Percentiles rank a stretch among this genome's conserved stretches.
Evolutionary conservation across 1,140 invertebrate genomes (phyloP).

Genomic region (Sinonovacula constricta): DNA sequence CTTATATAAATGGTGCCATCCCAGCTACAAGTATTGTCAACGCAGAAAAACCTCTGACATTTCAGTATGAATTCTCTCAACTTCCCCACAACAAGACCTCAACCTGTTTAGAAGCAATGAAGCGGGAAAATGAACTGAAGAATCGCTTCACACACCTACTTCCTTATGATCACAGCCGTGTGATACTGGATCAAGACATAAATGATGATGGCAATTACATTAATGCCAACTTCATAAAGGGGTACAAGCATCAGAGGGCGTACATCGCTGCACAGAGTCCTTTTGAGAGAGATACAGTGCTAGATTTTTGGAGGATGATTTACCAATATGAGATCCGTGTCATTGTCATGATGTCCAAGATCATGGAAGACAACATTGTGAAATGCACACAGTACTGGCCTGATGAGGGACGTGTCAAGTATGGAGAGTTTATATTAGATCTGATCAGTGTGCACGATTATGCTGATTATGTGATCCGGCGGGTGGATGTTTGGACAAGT

Average conservation of each 20-base stretch:
- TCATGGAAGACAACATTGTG: slow-evolving; percentile 74
- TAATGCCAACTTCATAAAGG: slow-evolving; percentile 87
- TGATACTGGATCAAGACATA: slow-evolving; percentile 59
- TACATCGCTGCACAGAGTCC: slow-evolving; percentile 78
- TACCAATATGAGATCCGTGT: slow-evolving; percentile 68
- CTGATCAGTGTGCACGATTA: slow-evolving; percentile 61
- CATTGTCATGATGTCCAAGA: slow-evolving; percentile 73
- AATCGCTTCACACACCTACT: slow-evolving; percentile 76
- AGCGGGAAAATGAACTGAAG: slow-evolving; percentile 57
- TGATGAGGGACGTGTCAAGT: slow-evolving; percentile 54
- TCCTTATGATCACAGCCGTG: slow-evolving; percentile 75
- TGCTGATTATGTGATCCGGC: slow-evolving; percentile 70
- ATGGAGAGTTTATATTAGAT: slow-evolving; percentile 67
- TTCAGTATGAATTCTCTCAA: slow-evolving; percentile 72
- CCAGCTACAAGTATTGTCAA: slow-evolving; percentile 14
- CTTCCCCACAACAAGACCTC: slow-evolving; percentile 65
- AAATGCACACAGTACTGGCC: slow-evolving; percentile 79
- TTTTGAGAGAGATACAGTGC: slow-evolving; percentile 73
- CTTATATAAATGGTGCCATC: slow-evolving; percentile 48
- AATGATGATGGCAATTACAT: slow-evolving; percentile 89
- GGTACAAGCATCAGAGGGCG: slow-evolving; percentile 63
- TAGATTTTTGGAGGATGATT: slow-evolving; percentile 77
- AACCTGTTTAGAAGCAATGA: slow-evolving; percentile 59
- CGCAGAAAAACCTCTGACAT: slow-evolving; percentile 58
- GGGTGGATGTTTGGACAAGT: slow-evolving; percentile 48